Base-by-base conservation (phyloP, 2,113 vertebrate species). In the Perccottus glenii region DNA sequence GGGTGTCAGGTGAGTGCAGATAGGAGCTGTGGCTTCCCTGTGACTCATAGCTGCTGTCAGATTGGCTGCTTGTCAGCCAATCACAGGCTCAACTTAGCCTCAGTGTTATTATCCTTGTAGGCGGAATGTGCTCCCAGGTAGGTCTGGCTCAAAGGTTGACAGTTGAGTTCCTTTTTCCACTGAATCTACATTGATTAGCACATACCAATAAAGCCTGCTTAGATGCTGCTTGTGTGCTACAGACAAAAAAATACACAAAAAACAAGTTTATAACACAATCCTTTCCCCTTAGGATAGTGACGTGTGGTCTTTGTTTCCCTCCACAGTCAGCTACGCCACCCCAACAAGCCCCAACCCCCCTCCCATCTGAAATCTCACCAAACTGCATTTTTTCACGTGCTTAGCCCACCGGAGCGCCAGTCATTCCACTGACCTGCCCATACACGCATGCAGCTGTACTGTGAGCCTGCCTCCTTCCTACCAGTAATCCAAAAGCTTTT, bases 371-470 rank as follows among this genome's bases (percentile, higher is more conserved):
- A 90, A 91, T 89, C 93, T 92, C 84, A 89, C 90, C 89, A 83
- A 89, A 91, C 92, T 73, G 77, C 93, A 93, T 93, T 93, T 90
- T 90, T 92, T 35, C 45, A 65, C 75, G 80, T 55, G 67, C 71
- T 91, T 84, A 85, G 85, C 88, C 90, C 90, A 91, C 91, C 88
- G 65, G 74, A 87, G 88, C 88, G 85, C 64, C 85, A 91, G 81
- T 88, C 83, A 88, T 91, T 90, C 87, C 76, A 50, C 84, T 83
- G 87, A 79, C 90, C 84, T 92, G 92, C 75, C 91, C 73, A 40
- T 85, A 92, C 91, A 90, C 50, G 92, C 68, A 85, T 42, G 67
- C 84, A 89, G 88, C 85, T 88, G 85, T 72, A 74, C 60, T 77
- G 83, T 70, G 86, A 85, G 79, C 68, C 86, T 66, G 83, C 78